Base-by-base conservation (phyloP, 2,113 vertebrate species). In the Tiliqua scincoides region DNA sequence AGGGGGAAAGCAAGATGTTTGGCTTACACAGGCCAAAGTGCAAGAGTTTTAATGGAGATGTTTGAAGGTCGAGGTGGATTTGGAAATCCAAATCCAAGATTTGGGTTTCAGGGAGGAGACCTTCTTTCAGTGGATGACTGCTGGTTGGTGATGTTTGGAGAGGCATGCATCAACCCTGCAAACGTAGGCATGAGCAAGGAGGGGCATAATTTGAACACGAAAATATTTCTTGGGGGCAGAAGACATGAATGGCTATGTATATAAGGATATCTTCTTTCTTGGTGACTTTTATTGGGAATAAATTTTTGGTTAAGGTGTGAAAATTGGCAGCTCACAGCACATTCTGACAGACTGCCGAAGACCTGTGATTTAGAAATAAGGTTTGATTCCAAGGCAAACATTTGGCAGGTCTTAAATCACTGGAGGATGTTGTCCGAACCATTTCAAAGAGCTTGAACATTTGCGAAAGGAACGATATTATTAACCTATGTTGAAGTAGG, bases 361-460 rank as follows among this genome's bases (percentile, higher is more conserved):
- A 95, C 91, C 89, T 27, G 90, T 85, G 95, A 96, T 96, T 97
- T 95, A 96, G 92, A 93, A 96, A 90, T 65, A 76, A 91, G 87
- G 70, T n/a, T 52, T 52, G 20, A 82, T 59, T 96, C 96, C 96
- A 96, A 96, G 83, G 85, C 91, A 97, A 97, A 96, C 93, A 96
- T 79, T 83, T 57, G 87, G 91, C 94, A 91, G 87, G 93, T 87
- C 81, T 94, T 92, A 91, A 96, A 92, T 94, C 94, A 94, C 93
- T 90, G 21, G 86, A 91, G 93, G 93, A 89, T 93, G 93, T 92
- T 95, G 93, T 94, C 95, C 95, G 93, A 91, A 94, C 90, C 15
- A 37, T 95, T 95, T 95, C 92, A 92, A 91, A 48, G 93, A 94
- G 89, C 2, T 0, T 83, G 93, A 93, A 89, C 27, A 0, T 89